Evolutionary conservation across 2,113 vertebrate genomes (phyloP), one percentile per base, ranked within the genome.

Genomic region (Ceyx melanurus): DNA sequence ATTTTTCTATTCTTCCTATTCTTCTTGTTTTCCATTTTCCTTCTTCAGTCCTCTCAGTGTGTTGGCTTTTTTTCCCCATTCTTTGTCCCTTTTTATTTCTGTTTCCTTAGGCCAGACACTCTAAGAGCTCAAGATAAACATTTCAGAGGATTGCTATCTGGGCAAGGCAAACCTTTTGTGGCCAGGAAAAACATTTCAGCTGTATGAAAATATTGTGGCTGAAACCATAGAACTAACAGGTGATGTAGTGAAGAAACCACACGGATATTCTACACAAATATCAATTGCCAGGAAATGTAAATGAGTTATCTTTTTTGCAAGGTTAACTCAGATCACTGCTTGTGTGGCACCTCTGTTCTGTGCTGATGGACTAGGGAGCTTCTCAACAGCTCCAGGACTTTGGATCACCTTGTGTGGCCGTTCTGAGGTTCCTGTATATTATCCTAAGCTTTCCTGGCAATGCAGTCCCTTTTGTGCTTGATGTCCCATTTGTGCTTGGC

Each of bases 111-210:
- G 45, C 62, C 67, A 76, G 57, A 25, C 11, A 33, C 64, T 85
- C 42, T 43, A 82, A 82, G 58, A 92, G 67, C 66, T 80, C 73
- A 94, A 90, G 54, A 86, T 31, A 95, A 95, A 88, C 75, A 72
- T 71, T 79, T 92, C 72, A 92, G 66, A 15, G 42, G 29, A 66
- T 76, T 88, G 66, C 50, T 84, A 25, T 85, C 45, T 79, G 91
- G 68, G 74, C 84, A 89, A 88, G 82, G 66, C 71, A 84, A 79
- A 66, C 3, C 11, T 71, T 89, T 33, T 72, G 77, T 65, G 66
- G 73, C 76, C 88, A 92, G 76, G 26, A 81, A 83, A 82, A 97
- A 85, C 67, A 82, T 67, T 87, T 93, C 71, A 79, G 67, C 71
- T 86, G 43, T 35, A 56, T 60, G 71, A 89, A 93, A 86, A 66